Evolutionary conservation across 1,140 invertebrate species (phyloP), one percentile per base, ranked within the genome.

Genomic region (Tenebrio molitor): DNA sequence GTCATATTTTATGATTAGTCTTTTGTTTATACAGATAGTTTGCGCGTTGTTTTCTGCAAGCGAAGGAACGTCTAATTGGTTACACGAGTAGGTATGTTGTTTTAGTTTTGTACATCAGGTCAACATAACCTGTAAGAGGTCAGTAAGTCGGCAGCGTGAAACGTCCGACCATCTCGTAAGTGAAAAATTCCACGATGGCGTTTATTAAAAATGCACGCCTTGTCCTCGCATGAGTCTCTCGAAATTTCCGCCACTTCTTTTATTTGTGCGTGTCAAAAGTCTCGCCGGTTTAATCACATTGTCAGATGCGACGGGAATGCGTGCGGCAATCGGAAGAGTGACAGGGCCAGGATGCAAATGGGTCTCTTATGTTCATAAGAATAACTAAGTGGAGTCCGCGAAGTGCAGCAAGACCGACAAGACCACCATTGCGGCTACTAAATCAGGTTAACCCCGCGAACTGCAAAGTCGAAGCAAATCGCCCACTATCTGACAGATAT

Each of bases 401-500:
- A 29, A 62, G 50, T 4, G 36, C 36, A 39, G 36, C 36, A 39
- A 7, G 36, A 58, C 50, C 66, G 69, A 70, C 69, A 42, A 62
- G 50, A 70, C 69, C 69, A 70, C 50, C 69, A 33, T 63, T 46
- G 68, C 68, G 23, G 69, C 69, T 44, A 70, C 69, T 63, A 63
- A 70, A 70, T 70, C 69, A 62, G 69, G 66, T 69, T 69, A 50
- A 50, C 66, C 66, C 36, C n/a, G 21, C 42, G 42, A 42, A 41
- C 36, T 42, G 34, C 25, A n/a, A 65, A 65, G 62, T 68, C 66
- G 41, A 50, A 46, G 36, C 44, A 21, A 69, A 69, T 69, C 66
- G 66, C 66, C 66, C 66, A 69, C 66, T 50, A 69, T 50, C 66
- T 33, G 66, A 42, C 66, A 69, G 66, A 69, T 42, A 69, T 41